phyloP scores from a whole-genome alignment of 2,888 invertebrate species.

The Automeris io region DNA sequence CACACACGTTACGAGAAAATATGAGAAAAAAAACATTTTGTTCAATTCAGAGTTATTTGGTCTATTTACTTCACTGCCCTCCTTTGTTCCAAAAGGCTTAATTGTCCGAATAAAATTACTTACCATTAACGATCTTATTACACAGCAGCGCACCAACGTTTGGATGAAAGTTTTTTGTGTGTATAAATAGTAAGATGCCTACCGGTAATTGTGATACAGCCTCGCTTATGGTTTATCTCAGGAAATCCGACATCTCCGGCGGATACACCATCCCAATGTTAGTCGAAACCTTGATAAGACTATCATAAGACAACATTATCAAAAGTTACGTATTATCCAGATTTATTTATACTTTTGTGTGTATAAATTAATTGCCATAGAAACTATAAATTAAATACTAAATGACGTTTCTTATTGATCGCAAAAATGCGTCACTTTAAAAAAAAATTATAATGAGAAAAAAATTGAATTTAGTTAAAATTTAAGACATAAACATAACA shows the following conservation, averaged over 20 bases:
- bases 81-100: slow-evolving; percentile 1
- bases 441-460: no score
- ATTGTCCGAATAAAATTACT: background rate
- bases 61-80: background rate
- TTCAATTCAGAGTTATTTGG: slow-evolving; percentile 1
- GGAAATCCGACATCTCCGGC: slow-evolving; percentile 13
- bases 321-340: no score
- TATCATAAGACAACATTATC: background rate
- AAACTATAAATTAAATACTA: no score
- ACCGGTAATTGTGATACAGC: slow-evolving; percentile 4
- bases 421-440: no score
- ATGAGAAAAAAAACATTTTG: background rate
- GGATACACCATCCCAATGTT: slow-evolving; percentile 12
- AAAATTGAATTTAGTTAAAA: no score
- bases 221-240: slow-evolving; percentile 11
- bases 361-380: no score
- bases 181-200: background rate
- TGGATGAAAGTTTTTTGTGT: background rate
- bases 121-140: slow-evolving; percentile 2
- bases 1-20: no score
- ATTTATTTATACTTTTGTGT: no score
- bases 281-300: slow-evolving; percentile 11
- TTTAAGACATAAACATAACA: no score
- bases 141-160: background rate
- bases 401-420: no score